These are phyloP conservation scores for Psococerastis gibbosa DNA, from an alignment of 2,888 invertebrate genomes.

Conservation along the genomic window DNA sequence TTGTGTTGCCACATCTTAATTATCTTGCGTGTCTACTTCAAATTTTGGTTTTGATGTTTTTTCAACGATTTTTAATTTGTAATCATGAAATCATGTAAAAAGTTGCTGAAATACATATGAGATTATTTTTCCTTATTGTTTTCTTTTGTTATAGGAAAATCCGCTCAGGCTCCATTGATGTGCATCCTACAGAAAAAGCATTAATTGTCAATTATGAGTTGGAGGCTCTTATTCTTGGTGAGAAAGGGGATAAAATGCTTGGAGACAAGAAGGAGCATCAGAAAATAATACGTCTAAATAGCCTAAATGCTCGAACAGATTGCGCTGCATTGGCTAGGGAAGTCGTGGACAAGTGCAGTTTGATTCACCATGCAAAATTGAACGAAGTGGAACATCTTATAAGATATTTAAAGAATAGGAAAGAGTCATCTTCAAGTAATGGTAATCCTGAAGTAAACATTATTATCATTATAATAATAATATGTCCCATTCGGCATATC, in stretches of 20 bases:
- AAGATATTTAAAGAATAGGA: constrained; percentile 66
- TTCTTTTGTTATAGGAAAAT: constrained; percentile 34
- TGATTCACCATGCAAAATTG: constrained; percentile 63
- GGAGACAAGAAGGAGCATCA: constrained; percentile 69
- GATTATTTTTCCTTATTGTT: constrained; percentile 14
- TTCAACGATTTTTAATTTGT: constrained; percentile 12
- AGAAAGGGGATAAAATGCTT: constrained; percentile 58
- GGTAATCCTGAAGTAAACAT: too few species aligned
- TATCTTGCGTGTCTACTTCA: too few species aligned
- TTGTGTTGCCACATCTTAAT: constrained; percentile 12
- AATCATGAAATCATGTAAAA: not conserved
- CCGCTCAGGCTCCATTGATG: constrained; percentile 62
- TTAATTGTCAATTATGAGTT: constrained; percentile 72
- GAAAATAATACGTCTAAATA: constrained; percentile 65
- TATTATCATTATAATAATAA: too few species aligned
- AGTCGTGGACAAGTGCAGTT: constrained; percentile 67
- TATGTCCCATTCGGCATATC: too few species aligned
- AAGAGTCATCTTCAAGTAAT: constrained; percentile 33
- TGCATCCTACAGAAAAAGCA: constrained; percentile 74
- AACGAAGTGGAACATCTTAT: constrained; percentile 75
- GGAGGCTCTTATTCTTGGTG: constrained; percentile 66
- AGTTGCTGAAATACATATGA: not conserved
- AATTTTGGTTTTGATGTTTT: constrained; percentile 10
- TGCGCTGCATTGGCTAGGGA: constrained; percentile 59
- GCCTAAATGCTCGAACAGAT: constrained; percentile 59